A percentile compares a stretch with the other conserved stretches of the same genome.
phyloP scores from a whole-genome alignment of 2,113 vertebrate species.

The Pithys albifrons region DNA sequence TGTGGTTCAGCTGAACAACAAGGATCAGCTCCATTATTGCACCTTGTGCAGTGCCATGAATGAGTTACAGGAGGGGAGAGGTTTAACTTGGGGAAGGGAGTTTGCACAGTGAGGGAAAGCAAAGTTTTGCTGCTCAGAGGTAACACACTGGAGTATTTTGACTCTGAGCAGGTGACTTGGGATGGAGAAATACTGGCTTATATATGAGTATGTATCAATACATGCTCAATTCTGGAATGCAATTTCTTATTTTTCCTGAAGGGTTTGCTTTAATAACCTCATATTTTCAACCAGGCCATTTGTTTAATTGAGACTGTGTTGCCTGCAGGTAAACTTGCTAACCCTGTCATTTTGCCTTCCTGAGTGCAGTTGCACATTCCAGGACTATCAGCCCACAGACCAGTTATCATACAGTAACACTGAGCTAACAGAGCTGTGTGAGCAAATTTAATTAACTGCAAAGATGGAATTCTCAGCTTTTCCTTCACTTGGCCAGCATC shows the following conservation, averaged over 20 bases:
- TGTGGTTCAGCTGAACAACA: not conserved
- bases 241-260: not conserved
- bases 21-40: not conserved
- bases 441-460: slow-evolving; percentile 68
- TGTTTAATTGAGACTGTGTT: slow-evolving; percentile 46
- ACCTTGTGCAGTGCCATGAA: not conserved
- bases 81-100: not conserved
- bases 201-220: not conserved
- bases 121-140: not conserved
- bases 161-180: not conserved
- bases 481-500: slow-evolving; percentile 11
- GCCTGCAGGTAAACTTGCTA: slow-evolving; percentile 25
- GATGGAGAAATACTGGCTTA: not conserved
- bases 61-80: not conserved
- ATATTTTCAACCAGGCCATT: not conserved
- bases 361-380: slow-evolving; percentile 17
- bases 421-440: slow-evolving; percentile 36
- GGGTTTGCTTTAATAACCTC: slow-evolving; percentile 10
- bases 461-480: slow-evolving; percentile 16
- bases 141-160: not conserved
- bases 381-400: slow-evolving; percentile 47
- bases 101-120: not conserved
- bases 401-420: slow-evolving; percentile 61
- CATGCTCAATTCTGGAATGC: not conserved
- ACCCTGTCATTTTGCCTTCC: slow-evolving; percentile 53